A percentile compares a stretch with the other conserved stretches of the same genome.
These are phyloP conservation scores for Heterochromis multidens DNA, from an alignment of 2,113 vertebrate species.

Conservation along the genomic window DNA sequence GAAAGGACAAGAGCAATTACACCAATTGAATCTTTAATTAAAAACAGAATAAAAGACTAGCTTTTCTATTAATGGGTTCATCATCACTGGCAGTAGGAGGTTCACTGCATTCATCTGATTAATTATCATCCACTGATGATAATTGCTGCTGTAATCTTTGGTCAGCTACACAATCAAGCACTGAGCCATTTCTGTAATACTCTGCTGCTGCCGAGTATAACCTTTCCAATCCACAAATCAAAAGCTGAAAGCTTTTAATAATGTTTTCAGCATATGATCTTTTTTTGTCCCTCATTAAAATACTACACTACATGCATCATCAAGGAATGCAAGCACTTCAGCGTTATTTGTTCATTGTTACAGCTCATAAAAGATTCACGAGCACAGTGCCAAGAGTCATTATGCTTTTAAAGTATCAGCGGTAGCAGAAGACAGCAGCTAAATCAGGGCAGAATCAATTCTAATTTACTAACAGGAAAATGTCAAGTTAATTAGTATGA, in stretches of 20 bases:
- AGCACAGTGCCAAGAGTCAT: background rate
- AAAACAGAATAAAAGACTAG: background rate
- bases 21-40: conserved; percentile 10
- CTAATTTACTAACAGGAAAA: background rate
- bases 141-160: background rate
- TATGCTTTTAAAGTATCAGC: background rate
- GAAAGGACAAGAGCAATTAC: background rate
- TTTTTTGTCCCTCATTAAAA: background rate
- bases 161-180: background rate
- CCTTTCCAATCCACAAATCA: background rate
- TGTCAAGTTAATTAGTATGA: background rate
- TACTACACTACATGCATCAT: background rate
- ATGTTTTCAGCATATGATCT: background rate
- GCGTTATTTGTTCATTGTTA: background rate
- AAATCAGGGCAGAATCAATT: background rate
- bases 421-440: background rate
- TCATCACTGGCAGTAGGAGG: conserved; percentile 15
- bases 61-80: conserved; percentile 1
- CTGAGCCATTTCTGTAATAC: background rate
- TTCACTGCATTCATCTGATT: conserved; percentile 19
- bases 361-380: background rate
- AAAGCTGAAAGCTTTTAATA: background rate
- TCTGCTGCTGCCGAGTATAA: background rate
- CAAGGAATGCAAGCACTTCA: background rate
- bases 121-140: conserved; percentile 11